These are phyloP conservation scores for Idris sp. DNA, from an alignment of 1,140 invertebrate species.

Conservation along the genomic window DNA sequence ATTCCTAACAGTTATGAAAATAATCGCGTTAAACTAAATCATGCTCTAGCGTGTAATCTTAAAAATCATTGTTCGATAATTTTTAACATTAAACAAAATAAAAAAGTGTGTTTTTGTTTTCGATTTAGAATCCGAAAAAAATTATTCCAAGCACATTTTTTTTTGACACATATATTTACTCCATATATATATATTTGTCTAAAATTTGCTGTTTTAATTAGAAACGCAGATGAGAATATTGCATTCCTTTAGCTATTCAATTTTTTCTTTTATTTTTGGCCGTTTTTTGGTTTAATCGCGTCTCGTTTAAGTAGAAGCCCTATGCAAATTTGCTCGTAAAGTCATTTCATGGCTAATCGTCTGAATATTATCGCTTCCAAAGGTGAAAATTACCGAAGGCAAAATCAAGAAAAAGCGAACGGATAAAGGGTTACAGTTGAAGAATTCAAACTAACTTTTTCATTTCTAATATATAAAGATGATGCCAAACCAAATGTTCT, in stretches of 20 bases:
- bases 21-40: too few relatives aligned
- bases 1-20: too few relatives aligned
- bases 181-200: too few relatives aligned
- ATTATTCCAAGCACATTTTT: too few relatives aligned
- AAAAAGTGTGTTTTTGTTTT: too few relatives aligned
- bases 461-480: too few relatives aligned
- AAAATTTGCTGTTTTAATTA: slow-evolving; percentile 55
- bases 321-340: slow-evolving; percentile 65
- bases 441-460: slow-evolving; percentile 31
- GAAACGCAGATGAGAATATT: slow-evolving; percentile 32
- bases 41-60: too few relatives aligned
- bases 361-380: slow-evolving; percentile 62
- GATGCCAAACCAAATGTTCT: too few relatives aligned
- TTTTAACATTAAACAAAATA: too few relatives aligned
- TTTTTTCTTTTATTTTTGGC: slow-evolving; percentile 50
- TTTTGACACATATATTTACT: too few relatives aligned
- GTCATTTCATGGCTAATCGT: slow-evolving; percentile 64
- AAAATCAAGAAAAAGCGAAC: slow-evolving; percentile 27
- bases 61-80: too few relatives aligned
- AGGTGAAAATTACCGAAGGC: slow-evolving; percentile 57
- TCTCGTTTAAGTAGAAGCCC: slow-evolving; percentile 39
- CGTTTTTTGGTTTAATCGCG: slow-evolving; percentile 45
- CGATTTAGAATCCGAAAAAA: too few relatives aligned
- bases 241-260: slow-evolving; percentile 31
- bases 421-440: slow-evolving; percentile 30